Evolutionary conservation across 1,140 invertebrate genomes (phyloP), one percentile per base, ranked within the genome.

Genomic region (Tetraneura akinire): DNA sequence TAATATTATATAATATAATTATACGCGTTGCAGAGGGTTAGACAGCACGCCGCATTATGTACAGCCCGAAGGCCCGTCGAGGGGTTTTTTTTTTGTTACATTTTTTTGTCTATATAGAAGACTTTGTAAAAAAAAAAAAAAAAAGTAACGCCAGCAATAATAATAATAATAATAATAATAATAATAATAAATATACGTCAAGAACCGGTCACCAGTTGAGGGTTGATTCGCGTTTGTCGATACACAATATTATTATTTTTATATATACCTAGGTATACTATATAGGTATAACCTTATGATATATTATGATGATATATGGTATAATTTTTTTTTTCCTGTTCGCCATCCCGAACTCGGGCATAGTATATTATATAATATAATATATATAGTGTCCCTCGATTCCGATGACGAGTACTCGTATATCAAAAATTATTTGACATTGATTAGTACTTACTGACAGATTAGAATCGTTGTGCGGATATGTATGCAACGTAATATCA

Each of bases 361-460:
- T 1, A 11, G 29, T 29, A 64, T 64, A n/a, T 64, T 32, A 32
- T 37, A 60, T 37, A 62, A 13, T 53, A 53, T 53, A 3, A 64
- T 62, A 45, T 23, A 45, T 21, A 11, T 45, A 45, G 1, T 55
- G 21, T 9, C n/a, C 21, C 3, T 23, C n/a, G 11, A 14, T 45
- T 1, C 13, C 11, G 9, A 18, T 9, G 64, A 5, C 13, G 9
- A 16, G 14, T 42, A n/a, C 18, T 74, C 71, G 55, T 78, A 78
- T 47, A 78, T 78, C 74, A 78, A 78, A 60, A 78, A 45, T 45
- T 45, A 26, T 78, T 78, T 78, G 74, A 78, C 74, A 78, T 78
- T 78, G 74, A 78, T 78, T 78, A 78, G 55, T 62, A 78, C 74
- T 78, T 62, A 78, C 55, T 47, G 74, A 78, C 74, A 62, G 74